Evolutionary conservation across 2,888 invertebrate species (phyloP).

Genomic region (Flexamia atlantica): DNA sequence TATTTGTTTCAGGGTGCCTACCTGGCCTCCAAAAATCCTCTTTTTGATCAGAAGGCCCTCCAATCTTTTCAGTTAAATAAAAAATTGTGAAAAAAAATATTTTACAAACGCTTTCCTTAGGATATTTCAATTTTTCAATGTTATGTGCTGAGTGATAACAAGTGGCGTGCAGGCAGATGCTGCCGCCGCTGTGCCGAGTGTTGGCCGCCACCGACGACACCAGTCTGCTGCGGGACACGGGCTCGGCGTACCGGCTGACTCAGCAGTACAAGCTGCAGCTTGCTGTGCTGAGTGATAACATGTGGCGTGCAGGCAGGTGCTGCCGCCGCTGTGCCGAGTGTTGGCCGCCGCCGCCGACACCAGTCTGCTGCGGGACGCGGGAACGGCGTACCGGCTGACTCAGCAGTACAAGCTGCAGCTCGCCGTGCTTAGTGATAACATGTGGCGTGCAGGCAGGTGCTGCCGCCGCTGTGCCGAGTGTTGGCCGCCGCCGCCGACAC

Average conservation of each 20-base stretch:
- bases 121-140: no score
- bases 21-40: no score
- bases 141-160: no score
- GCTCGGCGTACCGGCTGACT: slow-evolving; percentile 69
- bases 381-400: slow-evolving; percentile 69
- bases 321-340: slow-evolving; percentile 68
- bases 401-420: slow-evolving; percentile 71
- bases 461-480: slow-evolving; percentile 69
- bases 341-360: slow-evolving; percentile 65
- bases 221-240: slow-evolving; percentile 68
- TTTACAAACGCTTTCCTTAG: no score
- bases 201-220: slow-evolving; percentile 65
- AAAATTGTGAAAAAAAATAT: no score
- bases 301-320: slow-evolving; percentile 70
- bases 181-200: slow-evolving; percentile 68
- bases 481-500: slow-evolving; percentile 66
- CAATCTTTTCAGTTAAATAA: no score
- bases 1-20: no score
- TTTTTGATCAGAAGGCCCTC: no score
- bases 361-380: slow-evolving; percentile 68
- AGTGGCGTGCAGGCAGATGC: slow-evolving; percentile 69
- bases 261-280: slow-evolving; percentile 71
- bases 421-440: slow-evolving; percentile 67
- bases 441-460: slow-evolving; percentile 69
- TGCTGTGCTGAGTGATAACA: no score